Conservation (phyloP, 2,888 invertebrate species). For the Meiosimyza platycephala region DNA sequence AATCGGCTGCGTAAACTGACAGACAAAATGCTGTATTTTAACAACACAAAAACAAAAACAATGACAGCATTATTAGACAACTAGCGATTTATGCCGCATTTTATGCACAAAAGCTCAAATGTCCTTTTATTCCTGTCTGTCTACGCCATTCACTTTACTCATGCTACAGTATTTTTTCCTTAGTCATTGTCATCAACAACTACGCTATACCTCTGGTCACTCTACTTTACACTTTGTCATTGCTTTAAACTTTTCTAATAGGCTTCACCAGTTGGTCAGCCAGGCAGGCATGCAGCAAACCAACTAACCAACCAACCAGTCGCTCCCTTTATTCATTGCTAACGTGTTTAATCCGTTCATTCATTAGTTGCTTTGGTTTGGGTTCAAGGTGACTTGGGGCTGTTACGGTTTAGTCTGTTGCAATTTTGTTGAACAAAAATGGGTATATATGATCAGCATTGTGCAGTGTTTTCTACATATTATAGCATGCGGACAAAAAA, state of each 20-base stretch:
- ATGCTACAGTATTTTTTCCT: not conserved
- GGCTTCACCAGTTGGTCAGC: slow-evolving; percentile 9
- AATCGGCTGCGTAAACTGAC: not conserved
- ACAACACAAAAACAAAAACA: slow-evolving; percentile 10
- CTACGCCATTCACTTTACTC: not conserved
- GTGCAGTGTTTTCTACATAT: not conserved
- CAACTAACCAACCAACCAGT: no score
- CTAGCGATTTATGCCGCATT: slow-evolving; percentile 36
- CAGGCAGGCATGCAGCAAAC: no score
- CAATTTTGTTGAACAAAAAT: not conserved
- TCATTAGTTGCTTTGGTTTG: slow-evolving; percentile 1
- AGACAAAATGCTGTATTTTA: not conserved
- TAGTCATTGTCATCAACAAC: not conserved
- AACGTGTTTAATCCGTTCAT: slow-evolving; percentile 13
- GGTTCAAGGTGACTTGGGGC: not conserved
- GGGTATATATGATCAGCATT: no score
- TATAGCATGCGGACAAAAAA: no score
- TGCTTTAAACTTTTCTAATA: slow-evolving; percentile 17
- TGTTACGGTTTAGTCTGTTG: not conserved
- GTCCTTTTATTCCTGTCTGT: not conserved
- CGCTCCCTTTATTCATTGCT: slow-evolving; percentile 13
- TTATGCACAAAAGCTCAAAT: slow-evolving; percentile 36
- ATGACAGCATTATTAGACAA: not conserved
- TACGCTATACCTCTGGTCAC: not conserved
- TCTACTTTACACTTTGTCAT: not conserved